Base-by-base conservation (phyloP, 2,113 vertebrate genomes). In the Columbina picui region DNA sequence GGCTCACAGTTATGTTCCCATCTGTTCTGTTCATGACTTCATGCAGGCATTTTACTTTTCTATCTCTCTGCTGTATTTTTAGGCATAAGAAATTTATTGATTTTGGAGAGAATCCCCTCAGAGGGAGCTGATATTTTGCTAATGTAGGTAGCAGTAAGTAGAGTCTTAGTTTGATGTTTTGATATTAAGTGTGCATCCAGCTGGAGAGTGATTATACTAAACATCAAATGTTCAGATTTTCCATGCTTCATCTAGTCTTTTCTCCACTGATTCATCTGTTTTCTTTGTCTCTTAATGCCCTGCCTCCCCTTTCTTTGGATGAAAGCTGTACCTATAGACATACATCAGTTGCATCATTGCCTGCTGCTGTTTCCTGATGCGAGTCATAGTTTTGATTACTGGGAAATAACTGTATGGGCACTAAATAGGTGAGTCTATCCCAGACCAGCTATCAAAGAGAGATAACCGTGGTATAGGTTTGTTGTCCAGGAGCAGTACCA, bases 101-200 rank as follows among this genome's bases (percentile, higher is more conserved):
- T 3, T 87, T 84, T 75, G 64, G 52, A 87, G n/a, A 67, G 41
- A 76, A 57, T 75, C n/a, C 18, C 47, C 39, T 88, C 60, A 52
- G 26, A n/a, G 30, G 45, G 38, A 71, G 53, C 36, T 73, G 41
- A 25, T 81, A 47, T 63, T 91, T 93, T 81, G 22, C 53, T 84
- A 49, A 91, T 77, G 47, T 55, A 84, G 53, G 36, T 45, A 70
- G 69, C 64, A 84, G 38, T 76, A 90, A 71, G 57, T 84, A 39
- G 23, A 56, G 22, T 71, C 26, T 45, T 75, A 32, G 32, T 55
- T 22, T 64, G 84, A 65, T 64, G 34, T 67, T 87, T 76, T 83
- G 49, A 68, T 89, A 63, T 78, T 84, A 88, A 71, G 38, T 74
- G 27, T 69, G 57, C 21, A 45, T 67, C 84, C 53, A 88, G 17